Base-by-base conservation (phyloP, 2,797 vertebrate species). In the Alca torda region DNA sequence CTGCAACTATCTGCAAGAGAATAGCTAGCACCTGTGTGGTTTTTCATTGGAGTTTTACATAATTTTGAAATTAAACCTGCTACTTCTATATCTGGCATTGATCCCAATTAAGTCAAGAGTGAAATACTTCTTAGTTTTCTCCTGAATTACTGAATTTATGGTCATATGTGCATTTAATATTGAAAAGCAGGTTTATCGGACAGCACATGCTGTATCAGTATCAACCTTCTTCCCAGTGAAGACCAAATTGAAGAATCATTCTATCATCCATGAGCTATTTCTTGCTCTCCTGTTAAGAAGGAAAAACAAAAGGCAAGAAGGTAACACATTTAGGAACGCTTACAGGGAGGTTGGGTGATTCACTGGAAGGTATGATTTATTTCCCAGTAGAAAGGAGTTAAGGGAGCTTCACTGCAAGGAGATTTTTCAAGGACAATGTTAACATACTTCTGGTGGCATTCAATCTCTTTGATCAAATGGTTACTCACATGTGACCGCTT, bases 1-100 rank as follows among this genome's bases (percentile, higher is more conserved):
- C 65, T 73, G 8, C 45, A 75, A 9, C 6, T 63, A 35, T 39
- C 12, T 87, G 33, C 51, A 88, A 53, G 53, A 6, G 6, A 53
- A 28, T 41, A 50, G 11, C 7, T 30, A 57, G 5, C 3, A 53
- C 2, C 3, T 39, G 2, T 26, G 17, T 26, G 26, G 2, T 15
- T 50, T 67, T 30, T 74, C 9, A 45, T 4, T 3, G 18, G 33
- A 70, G 7, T 76, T 85, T 89, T 43, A 69, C 5, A 6, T 15
- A 48, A 54, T 45, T 69, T 59, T 73, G 16, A 90, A 80, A 15
- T 53, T 56, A 61, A 80, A 81, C 7, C 2, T 33, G 4, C 16
- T 54, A n/a, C 13, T 73, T 94, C 39, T 60, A 4, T 28, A 56
- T 6, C 18, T 93, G 41, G 46, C 15, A 61, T 41, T 35, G 59